Evolutionary conservation across 1,140 invertebrate genomes (phyloP), one percentile per base, ranked within the genome.

Genomic region (Meteorus sp.): DNA sequence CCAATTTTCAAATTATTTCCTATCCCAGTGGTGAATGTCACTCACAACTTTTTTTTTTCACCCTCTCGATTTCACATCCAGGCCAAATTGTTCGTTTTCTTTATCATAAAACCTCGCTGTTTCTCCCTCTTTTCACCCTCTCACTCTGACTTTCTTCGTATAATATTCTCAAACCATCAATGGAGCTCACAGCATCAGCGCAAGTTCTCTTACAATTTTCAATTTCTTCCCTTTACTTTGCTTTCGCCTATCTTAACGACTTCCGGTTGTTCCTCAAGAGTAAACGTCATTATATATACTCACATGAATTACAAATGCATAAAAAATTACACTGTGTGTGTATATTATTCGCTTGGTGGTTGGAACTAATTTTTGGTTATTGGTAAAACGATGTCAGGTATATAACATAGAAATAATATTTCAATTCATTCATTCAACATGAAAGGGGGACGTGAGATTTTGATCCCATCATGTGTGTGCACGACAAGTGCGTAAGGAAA

Each of bases 1-100:
- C 48, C 45, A 63, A 56, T 63, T 60, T 63, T 60, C 57, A 47
- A 60, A 63, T 63, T 53, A 63, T 63, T 52, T 47, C 37, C 23
- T n/a, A 11, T 44, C 41, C 19, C 19, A 37, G 44, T 39, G 15
- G 15, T 15, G 23, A 43, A 19, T 45, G 19, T 19, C 13, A 11
- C 23, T 3, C 13, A 6, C 11, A n/a, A 8, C 8, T 8, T 48
- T 48, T 23, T 7, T 29, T 11, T n/a, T n/a, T 11, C 45, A 7
- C 51, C 20, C 11, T 39, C 20, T 25, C 15, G 4, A 8, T 44
- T 44, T 20, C 19, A 19, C 19, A 23, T 19, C 2, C 7, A 44
- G 41, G 6, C 4, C 19, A 13, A 39, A 39, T 7, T 44, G 13
- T 44, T 7, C 22, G 4, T 39, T 13, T 39, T 11, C 8, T 39